phyloP scores from a whole-genome alignment of 2,797 vertebrate genomes.

The Pipistrellus kuhlii region DNA sequence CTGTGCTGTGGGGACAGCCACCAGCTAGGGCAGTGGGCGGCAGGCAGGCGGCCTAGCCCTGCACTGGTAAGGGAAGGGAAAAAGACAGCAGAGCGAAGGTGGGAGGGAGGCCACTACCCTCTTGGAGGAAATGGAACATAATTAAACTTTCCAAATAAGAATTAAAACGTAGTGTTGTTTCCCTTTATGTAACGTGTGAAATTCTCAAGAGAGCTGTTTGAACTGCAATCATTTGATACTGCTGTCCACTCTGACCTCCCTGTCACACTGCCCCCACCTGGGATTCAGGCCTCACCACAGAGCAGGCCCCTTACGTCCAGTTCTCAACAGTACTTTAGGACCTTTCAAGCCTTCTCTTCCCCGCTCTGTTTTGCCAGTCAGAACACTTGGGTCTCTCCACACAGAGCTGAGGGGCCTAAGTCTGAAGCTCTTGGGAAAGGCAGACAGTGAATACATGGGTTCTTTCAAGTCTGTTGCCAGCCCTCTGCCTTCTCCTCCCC shows the following conservation, averaged over 20 bases:
- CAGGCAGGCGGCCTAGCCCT: background rate
- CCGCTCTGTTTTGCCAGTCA: too few species aligned
- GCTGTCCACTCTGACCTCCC: accelerated
- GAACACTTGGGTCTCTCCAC: background rate
- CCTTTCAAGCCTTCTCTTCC: background rate
- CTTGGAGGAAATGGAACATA: background rate
- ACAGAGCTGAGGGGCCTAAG: background rate
- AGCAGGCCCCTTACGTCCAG: background rate
- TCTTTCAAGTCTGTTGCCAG: background rate
- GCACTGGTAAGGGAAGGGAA: background rate
- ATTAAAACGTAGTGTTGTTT: background rate
- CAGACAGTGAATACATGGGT: background rate
- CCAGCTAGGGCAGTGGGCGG: background rate
- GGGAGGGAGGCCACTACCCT: background rate
- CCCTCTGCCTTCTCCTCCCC: background rate
- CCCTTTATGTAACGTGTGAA: background rate
- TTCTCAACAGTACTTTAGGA: background rate
- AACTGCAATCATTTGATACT: accelerated
- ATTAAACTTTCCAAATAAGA: background rate
- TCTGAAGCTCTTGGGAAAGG: background rate
- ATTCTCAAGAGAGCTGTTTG: accelerated
- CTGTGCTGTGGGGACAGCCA: background rate
- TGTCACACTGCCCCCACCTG: accelerated
- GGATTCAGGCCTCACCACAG: background rate
- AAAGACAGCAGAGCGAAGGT: background rate